Evolutionary conservation across 2,113 vertebrate genomes (phyloP), one percentile per base, ranked within the genome.

Genomic region (Monopterus albus): DNA sequence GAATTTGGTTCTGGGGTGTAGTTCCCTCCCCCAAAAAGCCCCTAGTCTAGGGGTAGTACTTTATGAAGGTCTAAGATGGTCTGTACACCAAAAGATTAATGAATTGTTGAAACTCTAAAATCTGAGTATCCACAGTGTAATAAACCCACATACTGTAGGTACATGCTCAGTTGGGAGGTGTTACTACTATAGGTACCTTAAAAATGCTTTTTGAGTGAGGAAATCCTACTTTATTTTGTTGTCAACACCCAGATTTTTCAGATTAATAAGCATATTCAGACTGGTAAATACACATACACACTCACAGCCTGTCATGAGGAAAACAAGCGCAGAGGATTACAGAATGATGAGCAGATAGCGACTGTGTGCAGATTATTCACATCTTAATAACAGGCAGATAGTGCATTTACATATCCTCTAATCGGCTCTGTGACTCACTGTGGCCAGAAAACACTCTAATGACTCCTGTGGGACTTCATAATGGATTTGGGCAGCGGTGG

Each of bases 351-450:
- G 46, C 71, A 46, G 53, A 72, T 42, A 67, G 35, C 13, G 13
- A 21, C 50, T 28, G 25, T 21, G 36, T n/a, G 7, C 5, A 33
- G 18, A 72, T 60, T 63, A 60, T 50, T 67, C 57, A 29, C n/a
- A 21, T 69, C 35, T 81, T 80, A 61, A 70, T 26, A 62, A 29
- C 33, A 53, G 25, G 21, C 46, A 67, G 15, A 65, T 23, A 29
- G 43, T 7, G 21, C 35, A 73, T 82, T 81, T 79, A 47, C 68
- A 83, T 67, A 51, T 71, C 71, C 38, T 52, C 45, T 75, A 65
- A 77, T 85, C 53, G 72, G 58, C 36, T 39, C 25, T 39, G 15
- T 78, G 59, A 33, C 31, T 63, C 42, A 9, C 28, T 43, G 56
- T 8, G 39, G 57, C 58, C 72, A 67, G 49, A 43, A 73, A 70